Evolutionary conservation across 2,113 vertebrate species (phyloP).

Genomic region (Lanius collurio): DNA sequence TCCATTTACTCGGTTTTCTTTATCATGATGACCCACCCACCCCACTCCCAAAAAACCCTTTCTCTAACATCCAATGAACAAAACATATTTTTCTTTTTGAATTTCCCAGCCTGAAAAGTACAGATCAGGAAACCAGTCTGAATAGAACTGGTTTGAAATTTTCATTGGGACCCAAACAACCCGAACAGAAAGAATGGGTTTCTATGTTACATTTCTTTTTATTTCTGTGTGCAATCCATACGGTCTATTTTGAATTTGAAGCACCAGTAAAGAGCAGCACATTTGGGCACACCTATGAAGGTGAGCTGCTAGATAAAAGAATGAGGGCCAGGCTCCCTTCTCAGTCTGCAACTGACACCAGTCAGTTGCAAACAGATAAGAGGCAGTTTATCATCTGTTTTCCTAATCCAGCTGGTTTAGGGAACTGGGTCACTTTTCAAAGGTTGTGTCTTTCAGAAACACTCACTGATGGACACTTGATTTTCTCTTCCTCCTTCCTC

Average conservation of each 20-base stretch:
- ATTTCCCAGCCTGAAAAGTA: not conserved
- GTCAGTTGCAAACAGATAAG: not conserved
- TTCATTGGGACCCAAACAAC: not conserved
- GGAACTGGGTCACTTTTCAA: not conserved
- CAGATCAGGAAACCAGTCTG: not conserved
- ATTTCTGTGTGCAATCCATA: not conserved
- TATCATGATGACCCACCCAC: not conserved
- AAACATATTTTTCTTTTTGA: not conserved
- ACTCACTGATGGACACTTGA: not conserved
- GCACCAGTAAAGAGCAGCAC: not conserved
- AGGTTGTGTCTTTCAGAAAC: not conserved
- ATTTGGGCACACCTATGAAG: not conserved
- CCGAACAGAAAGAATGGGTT: not conserved
- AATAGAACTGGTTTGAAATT: not conserved
- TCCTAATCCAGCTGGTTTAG: not conserved
- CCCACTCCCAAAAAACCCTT: not conserved
- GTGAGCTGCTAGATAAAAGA: not conserved
- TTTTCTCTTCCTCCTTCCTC: not conserved
- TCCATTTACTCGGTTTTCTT: not conserved
- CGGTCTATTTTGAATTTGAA: not conserved
- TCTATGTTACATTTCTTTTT: not conserved
- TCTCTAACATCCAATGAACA: not conserved
- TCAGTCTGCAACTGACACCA: not conserved
- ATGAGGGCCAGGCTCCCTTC: not conserved
- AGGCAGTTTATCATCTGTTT: not conserved